Percentiles rank a stretch among this genome's conserved stretches.
Conservation (phyloP, 2,888 invertebrate genomes). For the Cantharis lateralis region DNA sequence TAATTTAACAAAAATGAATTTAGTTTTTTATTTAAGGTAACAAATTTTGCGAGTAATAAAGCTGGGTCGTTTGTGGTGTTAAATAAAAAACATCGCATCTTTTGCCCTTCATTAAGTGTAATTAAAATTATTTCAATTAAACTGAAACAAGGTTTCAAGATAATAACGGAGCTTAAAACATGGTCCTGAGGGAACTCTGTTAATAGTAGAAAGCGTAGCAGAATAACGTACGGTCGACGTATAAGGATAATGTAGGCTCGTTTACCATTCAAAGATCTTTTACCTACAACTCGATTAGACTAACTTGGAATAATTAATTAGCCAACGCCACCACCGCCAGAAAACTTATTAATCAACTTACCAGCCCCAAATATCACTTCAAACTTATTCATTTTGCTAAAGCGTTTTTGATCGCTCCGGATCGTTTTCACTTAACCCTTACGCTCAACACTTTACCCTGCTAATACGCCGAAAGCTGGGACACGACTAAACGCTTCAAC, state of each 20-base stretch:
- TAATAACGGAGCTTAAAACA: conserved; percentile 37
- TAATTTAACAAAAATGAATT: conserved; percentile 13
- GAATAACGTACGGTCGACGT: conserved; percentile 29
- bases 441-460: background rate
- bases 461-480: background rate
- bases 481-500: background rate
- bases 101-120: conserved; percentile 40
- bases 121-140: conserved; percentile 40
- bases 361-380: conserved; percentile 7
- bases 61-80: conserved; percentile 30
- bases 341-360: conserved; percentile 22
- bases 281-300: conserved; percentile 28
- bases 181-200: conserved; percentile 32
- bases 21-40: conserved; percentile 10
- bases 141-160: conserved; percentile 36
- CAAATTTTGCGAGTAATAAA: conserved; percentile 27
- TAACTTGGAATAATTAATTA: conserved; percentile 21
- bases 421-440: background rate
- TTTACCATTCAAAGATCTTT: conserved; percentile 25
- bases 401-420: background rate
- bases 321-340: conserved; percentile 5
- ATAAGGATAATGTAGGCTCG: conserved; percentile 24
- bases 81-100: conserved; percentile 36
- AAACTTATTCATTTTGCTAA: background rate
- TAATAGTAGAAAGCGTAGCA: conserved; percentile 30